phyloP scores from a whole-genome alignment of 2,888 invertebrate genomes.

The Nipponacmea schrenckii region DNA sequence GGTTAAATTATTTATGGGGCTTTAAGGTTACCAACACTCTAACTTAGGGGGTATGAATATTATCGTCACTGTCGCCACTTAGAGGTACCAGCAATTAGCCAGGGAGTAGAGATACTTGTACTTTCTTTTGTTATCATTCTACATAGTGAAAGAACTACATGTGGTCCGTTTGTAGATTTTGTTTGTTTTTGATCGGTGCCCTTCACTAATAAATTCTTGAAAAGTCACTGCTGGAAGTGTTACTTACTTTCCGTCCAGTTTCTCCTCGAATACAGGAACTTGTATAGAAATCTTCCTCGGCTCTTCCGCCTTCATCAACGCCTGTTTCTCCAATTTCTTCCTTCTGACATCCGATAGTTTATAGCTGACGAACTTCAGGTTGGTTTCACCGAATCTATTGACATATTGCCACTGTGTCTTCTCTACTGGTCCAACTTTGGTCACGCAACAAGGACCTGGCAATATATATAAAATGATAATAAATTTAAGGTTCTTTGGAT shows the following conservation, averaged over 20 bases:
- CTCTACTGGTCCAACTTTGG: slow-evolving; percentile 40
- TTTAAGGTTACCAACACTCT: no score
- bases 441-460: slow-evolving; percentile 43
- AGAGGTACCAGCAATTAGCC: no score
- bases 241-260: slow-evolving; percentile 29
- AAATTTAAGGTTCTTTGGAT: no score
- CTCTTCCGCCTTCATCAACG: slow-evolving; percentile 22
- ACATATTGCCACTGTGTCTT: slow-evolving; percentile 36
- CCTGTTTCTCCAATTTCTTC: slow-evolving; percentile 18
- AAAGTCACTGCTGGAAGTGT: neutral
- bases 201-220: no score
- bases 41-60: no score
- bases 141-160: no score
- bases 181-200: no score
- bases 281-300: slow-evolving; percentile 29
- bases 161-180: no score
- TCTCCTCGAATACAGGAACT: slow-evolving; percentile 34
- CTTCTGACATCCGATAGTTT: slow-evolving; percentile 35
- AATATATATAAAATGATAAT: neutral
- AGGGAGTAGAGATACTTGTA: no score
- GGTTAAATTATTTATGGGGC: no score
- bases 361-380: slow-evolving; percentile 46
- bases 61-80: no score
- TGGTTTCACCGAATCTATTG: slow-evolving; percentile 48
- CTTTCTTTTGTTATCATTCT: no score